These are phyloP conservation scores for Dryomyza anilis DNA, from an alignment of 2,888 invertebrate genomes.

Conservation along the genomic window DNA sequence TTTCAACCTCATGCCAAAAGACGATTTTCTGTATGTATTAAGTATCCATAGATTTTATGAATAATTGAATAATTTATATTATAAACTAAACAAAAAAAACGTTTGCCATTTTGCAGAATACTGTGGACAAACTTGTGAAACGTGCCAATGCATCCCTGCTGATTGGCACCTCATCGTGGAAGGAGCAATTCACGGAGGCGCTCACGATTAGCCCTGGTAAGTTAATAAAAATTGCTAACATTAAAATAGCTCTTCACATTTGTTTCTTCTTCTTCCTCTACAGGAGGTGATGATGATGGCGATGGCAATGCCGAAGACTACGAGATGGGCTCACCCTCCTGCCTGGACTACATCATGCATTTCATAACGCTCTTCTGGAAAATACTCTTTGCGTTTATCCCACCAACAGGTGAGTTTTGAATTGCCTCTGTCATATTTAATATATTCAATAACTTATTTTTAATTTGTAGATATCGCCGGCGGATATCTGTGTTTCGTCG, in stretches of 20 bases:
- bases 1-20: too few relatives aligned
- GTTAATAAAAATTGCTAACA: conserved; percentile 26
- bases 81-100: background rate
- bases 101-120: conserved; percentile 75
- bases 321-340: conserved; percentile 74
- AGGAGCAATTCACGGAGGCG: conserved; percentile 97
- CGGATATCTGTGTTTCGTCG: conserved; percentile 93
- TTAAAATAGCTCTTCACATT: background rate
- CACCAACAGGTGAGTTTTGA: conserved; percentile 82
- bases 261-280: background rate
- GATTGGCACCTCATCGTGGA: conserved; percentile 97
- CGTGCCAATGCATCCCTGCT: conserved; percentile 94
- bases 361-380: conserved; percentile 98
- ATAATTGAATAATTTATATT: background rate
- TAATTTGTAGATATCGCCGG: conserved; percentile 79
- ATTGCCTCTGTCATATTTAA: too few relatives aligned
- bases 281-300: conserved; percentile 60
- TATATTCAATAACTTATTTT: too few relatives aligned
- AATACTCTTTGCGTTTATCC: conserved; percentile 94
- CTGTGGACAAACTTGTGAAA: conserved; percentile 97
- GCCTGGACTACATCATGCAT: conserved; percentile 94
- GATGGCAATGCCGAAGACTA: conserved; percentile 67
- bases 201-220: conserved; percentile 89
- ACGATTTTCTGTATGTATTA: too few relatives aligned
- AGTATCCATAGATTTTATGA: background rate